Evolutionary conservation across 2,888 invertebrate genomes (phyloP).

Genomic region (Panorpa germanica): DNA sequence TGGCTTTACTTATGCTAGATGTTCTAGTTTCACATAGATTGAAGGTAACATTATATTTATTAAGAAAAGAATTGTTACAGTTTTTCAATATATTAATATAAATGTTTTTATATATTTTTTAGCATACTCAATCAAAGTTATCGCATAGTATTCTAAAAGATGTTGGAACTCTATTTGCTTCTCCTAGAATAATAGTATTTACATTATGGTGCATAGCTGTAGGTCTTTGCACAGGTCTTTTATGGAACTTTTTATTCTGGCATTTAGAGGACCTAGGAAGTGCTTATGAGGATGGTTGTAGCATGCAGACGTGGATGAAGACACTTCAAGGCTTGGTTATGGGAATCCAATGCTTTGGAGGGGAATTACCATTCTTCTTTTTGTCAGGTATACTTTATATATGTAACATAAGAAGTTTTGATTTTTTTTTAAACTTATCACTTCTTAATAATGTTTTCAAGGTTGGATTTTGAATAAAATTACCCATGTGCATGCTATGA

Average conservation of each 20-base stretch:
- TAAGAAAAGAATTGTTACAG: not conserved
- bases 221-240: slow-evolving; percentile 65
- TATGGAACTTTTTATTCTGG: slow-evolving; percentile 84
- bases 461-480: slow-evolving; percentile 56
- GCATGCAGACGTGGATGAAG: slow-evolving; percentile 37
- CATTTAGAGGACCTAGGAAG: slow-evolving; percentile 53
- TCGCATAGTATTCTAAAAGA: slow-evolving; percentile 49
- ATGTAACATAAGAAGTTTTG: slow-evolving; percentile 15
- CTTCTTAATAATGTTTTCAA: slow-evolving; percentile 16
- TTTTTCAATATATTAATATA: slow-evolving; percentile 3
- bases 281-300: slow-evolving; percentile 20
- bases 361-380: slow-evolving; percentile 77
- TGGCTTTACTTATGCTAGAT: slow-evolving; percentile 42
- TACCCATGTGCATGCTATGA: slow-evolving; percentile 70
- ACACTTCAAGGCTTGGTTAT: slow-evolving; percentile 54
- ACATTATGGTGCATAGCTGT: slow-evolving; percentile 62
- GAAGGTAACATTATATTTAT: slow-evolving; percentile 29
- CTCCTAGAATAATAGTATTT: slow-evolving; percentile 51
- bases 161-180: slow-evolving; percentile 42
- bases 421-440: slow-evolving; percentile 11
- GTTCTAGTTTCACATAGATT: slow-evolving; percentile 44
- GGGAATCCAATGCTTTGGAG: slow-evolving; percentile 63
- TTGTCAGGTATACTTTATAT: slow-evolving; percentile 50
- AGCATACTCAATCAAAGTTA: slow-evolving; percentile 43
- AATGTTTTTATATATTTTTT: slow-evolving; percentile 10